Base-by-base conservation (phyloP, 2,797 vertebrate genomes). In the Chiroxiphia lanceolata region DNA sequence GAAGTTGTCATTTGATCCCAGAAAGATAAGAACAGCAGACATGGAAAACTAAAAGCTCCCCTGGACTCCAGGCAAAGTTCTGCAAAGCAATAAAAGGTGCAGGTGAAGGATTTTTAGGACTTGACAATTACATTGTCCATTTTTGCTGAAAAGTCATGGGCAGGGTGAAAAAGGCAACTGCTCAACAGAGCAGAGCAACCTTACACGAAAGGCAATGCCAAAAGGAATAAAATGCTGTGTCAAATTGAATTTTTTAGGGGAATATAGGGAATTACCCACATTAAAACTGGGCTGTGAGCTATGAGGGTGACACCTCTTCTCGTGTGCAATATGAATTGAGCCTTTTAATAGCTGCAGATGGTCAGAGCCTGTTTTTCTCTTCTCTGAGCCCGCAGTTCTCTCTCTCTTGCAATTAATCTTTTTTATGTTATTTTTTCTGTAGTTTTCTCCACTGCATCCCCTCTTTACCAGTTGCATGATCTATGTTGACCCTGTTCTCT, bases 61-160 rank as follows among this genome's bases (percentile, higher is more conserved):
- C 79, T 87, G 89, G 71, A 77, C 93, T 94, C 87, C 94, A 87
- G 86, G 64, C 83, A 42, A 78, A 96, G 82, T 94, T 94, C 68
- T 51, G 57, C 53, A 81, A 48, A 79, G 95, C 92, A 96, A 93
- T 96, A 95, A 95, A 94, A 93, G 91, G 85, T 42, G 89, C 94
- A 95, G 95, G 95, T 85, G 94, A 91, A 2, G 25, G 75, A 80
- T 83, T 96, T 95, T 97, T 96, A 97, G 95, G 90, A 70, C 42
- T 89, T 95, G 95, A 91, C 94, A 93, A 34, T 86, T 87, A 96
- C 91, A 78, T 95, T 96, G 94, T 88, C 94, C 95, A 72, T 94
- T 92, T 78, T 44, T 87, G 89, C 82, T 86, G 84, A 45, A 75
- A 92, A 90, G 92, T 91, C 38, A 54, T 47, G 61, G 60, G 21